A percentile compares a stretch with the other conserved stretches of the same genome.
phyloP scores from a whole-genome alignment of 1,140 invertebrate genomes.

The Drosophila watanabei region DNA sequence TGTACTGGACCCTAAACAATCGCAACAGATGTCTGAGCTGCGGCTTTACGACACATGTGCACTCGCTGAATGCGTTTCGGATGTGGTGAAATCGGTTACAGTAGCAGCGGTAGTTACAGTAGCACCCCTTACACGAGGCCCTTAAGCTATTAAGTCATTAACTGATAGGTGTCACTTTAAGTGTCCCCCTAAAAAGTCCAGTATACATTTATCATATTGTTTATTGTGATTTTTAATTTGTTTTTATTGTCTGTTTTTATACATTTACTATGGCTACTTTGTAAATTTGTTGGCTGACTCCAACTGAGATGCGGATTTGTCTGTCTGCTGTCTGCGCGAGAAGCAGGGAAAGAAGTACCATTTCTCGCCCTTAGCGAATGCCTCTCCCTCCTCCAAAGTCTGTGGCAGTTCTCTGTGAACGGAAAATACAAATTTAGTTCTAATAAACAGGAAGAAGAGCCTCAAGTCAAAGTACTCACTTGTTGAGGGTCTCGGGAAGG shows the following conservation, averaged over 20 bases:
- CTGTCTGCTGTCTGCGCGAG: slow-evolving; percentile 3
- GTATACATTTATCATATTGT: slow-evolving; percentile 13
- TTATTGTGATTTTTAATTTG: not conserved
- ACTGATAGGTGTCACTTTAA: not conserved
- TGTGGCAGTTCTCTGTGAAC: slow-evolving; percentile 85
- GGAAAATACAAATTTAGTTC: not conserved
- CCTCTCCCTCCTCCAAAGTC: slow-evolving; percentile 87
- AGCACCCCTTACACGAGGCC: not conserved
- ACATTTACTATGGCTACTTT: slow-evolving; percentile 22
- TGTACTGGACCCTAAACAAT: too few relatives aligned
- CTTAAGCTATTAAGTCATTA: not conserved
- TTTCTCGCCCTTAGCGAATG: slow-evolving; percentile 86
- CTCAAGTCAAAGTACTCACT: slow-evolving; percentile 49
- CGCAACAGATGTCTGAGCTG: slow-evolving; percentile 9
- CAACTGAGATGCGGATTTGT: slow-evolving; percentile 28
- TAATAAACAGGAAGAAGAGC: too few relatives aligned
- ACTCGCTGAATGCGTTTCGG: not conserved
- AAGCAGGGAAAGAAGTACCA: slow-evolving; percentile 77
- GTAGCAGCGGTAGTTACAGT: not conserved
- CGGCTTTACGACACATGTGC: not conserved
- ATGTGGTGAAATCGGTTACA: slow-evolving; percentile 17
- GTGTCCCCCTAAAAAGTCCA: not conserved
- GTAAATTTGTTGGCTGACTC: slow-evolving; percentile 29
- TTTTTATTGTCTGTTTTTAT: slow-evolving; percentile 23
- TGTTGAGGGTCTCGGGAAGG: slow-evolving; percentile 88